These are phyloP conservation scores for Melanitta fusca DNA, from an alignment of 2,797 vertebrate genomes.

Conservation along the genomic window DNA sequence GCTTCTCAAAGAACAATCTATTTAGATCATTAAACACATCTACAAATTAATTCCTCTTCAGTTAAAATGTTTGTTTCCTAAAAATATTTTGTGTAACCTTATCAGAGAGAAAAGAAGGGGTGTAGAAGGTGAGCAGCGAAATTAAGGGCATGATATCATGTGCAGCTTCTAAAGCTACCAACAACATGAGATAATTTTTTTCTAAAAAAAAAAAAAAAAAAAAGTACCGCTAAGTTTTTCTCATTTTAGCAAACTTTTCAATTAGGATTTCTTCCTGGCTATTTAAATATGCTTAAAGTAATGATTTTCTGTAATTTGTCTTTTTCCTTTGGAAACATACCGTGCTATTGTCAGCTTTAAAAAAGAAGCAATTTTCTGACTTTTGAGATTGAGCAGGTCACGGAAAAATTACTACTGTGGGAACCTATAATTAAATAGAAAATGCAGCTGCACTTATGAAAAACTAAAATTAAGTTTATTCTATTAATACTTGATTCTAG, in stretches of 20 bases:
- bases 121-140: background rate
- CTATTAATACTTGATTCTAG: slow-evolving; percentile 86
- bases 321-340: slow-evolving; percentile 89
- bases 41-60: background rate
- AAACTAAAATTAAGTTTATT: slow-evolving; percentile 89
- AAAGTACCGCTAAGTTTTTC: slow-evolving; percentile 64
- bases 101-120: background rate
- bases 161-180: slow-evolving; percentile 12
- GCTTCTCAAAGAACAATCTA: background rate
- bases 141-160: background rate
- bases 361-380: slow-evolving; percentile 99
- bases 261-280: slow-evolving; percentile 77
- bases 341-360: slow-evolving; percentile 94
- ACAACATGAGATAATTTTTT: background rate
- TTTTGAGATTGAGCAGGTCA: slow-evolving; percentile 97
- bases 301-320: slow-evolving; percentile 93
- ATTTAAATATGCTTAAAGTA: slow-evolving; percentile 91
- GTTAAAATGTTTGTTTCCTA: slow-evolving; percentile 28
- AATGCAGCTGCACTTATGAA: slow-evolving; percentile 91
- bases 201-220: background rate
- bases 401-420: slow-evolving; percentile 93
- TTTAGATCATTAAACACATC: background rate
- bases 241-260: slow-evolving; percentile 80
- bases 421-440: slow-evolving; percentile 97
- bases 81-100: slow-evolving; percentile 13